Base-by-base conservation (phyloP, 2,797 vertebrate species). In the Myotis findleyi region DNA sequence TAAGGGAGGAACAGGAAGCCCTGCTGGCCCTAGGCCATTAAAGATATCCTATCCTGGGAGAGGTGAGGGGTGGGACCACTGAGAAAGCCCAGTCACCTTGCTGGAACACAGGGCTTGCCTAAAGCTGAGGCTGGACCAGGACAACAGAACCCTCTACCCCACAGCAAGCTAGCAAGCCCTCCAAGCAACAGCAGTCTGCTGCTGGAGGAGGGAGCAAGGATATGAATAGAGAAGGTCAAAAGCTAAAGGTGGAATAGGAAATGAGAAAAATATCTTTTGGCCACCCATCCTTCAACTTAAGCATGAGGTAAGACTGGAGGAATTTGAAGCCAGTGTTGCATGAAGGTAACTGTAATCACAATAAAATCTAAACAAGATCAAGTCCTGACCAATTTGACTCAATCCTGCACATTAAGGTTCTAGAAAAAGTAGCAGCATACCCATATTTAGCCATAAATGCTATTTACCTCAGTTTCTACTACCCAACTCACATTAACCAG, bases 341-440 rank as follows among this genome's bases (percentile, higher is more conserved):
- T 86, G 30, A 71, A 49, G 25, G 18, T 89, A 84, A 80, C 25
- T n/a, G 23, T 92, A 73, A 81, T 20, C 85, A 72, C 51, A 86
- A 51, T 17, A 72, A 77, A 89, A 47, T n/a, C 38, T 86, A 86
- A 83, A 68, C 17, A 89, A 86, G n/a, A 55, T 92, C n/a, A 86
- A 90, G 23, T 90, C 73, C 36, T 86, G 57, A 64, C 38, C 7
- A 80, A 13, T 64, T 49, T 59, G 25, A 77, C 49, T 84, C 30
- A 80, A 51, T 14, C 41, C 41, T 81, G 13, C 10, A 44, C 80
- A 44, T 38, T 41, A 80, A 80, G 59, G 30, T 62, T 51, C 68
- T 90, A 68, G 44, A 20, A 59, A 64, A 89, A 77, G 10, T 80
- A 76, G 62, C 55, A 4, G 4, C 47, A 51, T 75, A 25, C 5